phyloP scores from a whole-genome alignment of 2,113 vertebrate species.

The Microcebus ravelobensis region DNA sequence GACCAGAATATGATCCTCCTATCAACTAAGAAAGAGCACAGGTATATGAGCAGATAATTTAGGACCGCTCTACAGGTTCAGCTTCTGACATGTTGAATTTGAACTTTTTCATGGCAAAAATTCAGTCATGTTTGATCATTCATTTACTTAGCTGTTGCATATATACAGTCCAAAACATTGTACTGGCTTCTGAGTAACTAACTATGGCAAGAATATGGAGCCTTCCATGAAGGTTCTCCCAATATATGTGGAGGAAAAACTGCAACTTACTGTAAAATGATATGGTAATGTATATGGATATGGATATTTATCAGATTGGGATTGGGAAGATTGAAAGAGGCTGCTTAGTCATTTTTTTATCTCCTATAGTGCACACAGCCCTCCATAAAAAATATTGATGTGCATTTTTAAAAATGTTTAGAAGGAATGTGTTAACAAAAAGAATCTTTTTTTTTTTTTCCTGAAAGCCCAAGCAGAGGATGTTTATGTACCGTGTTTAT shows the following conservation, averaged over 20 bases:
- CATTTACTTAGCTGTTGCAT: neutral
- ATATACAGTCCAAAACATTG: neutral
- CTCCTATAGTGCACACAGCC: neutral
- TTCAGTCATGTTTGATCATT: neutral
- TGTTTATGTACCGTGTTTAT: neutral
- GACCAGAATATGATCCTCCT: neutral
- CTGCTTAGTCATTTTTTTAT: neutral
- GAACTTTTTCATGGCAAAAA: neutral
- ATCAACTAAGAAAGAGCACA: neutral
- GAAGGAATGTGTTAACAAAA: neutral
- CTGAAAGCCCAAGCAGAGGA: neutral
- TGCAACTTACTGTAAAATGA: neutral
- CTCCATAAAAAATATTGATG: neutral
- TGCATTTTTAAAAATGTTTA: neutral
- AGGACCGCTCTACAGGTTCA: neutral
- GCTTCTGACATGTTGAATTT: neutral
- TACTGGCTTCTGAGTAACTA: neutral
- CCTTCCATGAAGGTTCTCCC: neutral
- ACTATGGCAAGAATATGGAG: neutral
- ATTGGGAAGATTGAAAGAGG: neutral
- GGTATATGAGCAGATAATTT: neutral
- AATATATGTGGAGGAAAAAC: neutral
- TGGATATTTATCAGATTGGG: neutral
- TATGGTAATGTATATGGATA: neutral
- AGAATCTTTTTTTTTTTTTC: neutral